Percentiles rank a stretch among this genome's conserved stretches.
phyloP scores from a whole-genome alignment of 1,140 invertebrate genomes.

The Diabrotica undecimpunctata region DNA sequence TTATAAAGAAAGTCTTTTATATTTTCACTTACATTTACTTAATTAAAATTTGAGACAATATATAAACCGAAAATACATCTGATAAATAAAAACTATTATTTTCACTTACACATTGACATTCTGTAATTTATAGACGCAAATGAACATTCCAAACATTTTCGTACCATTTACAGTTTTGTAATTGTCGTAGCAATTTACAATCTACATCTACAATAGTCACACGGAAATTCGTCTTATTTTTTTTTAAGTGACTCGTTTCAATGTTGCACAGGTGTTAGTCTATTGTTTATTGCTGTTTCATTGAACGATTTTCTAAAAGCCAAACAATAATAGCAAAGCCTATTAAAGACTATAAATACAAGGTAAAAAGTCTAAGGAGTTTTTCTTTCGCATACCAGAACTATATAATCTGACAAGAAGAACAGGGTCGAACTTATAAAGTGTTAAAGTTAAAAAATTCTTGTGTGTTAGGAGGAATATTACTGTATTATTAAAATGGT shows the following conservation, averaged over 20 bases:
- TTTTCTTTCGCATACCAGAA: slow-evolving; percentile 32
- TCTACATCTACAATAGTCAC: background rate
- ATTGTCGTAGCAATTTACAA: background rate
- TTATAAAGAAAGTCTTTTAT: no score
- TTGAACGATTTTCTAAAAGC: slow-evolving; percentile 31
- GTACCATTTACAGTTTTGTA: background rate
- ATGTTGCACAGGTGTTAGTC: slow-evolving; percentile 24
- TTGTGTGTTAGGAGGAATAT: no score
- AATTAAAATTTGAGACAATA: no score
- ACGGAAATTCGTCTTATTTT: slow-evolving; percentile 9
- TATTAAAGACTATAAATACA: slow-evolving; percentile 34
- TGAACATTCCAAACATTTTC: background rate
- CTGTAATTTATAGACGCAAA: no score
- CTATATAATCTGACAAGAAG: slow-evolving; percentile 26
- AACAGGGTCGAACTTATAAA: background rate
- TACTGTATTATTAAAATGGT: no score
- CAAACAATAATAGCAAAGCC: slow-evolving; percentile 28
- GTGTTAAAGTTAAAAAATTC: background rate
- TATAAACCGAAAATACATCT: no score
- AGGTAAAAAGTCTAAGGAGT: slow-evolving; percentile 31
- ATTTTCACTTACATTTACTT: no score
- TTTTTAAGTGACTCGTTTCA: slow-evolving; percentile 15
- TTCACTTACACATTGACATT: no score
- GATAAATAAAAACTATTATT: no score
- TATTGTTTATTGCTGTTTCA: slow-evolving; percentile 29